These are phyloP conservation scores for Caranx ignobilis DNA, from an alignment of 2,113 vertebrate species.

Conservation along the genomic window DNA sequence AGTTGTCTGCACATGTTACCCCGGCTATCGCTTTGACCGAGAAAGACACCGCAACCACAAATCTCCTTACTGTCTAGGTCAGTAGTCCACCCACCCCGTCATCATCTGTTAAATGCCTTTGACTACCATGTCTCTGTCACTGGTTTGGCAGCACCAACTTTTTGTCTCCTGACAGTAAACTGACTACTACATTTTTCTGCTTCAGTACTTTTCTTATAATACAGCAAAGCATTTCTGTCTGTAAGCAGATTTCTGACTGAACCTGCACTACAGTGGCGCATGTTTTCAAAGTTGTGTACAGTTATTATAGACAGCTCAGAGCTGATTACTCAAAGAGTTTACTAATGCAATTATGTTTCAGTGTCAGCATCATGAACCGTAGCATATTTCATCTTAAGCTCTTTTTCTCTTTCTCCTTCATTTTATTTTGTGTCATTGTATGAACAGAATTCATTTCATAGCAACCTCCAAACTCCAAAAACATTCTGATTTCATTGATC, in stretches of 20 bases:
- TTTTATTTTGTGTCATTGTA: background rate
- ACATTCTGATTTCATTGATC: background rate
- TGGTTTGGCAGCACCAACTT: no score
- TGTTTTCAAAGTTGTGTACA: background rate
- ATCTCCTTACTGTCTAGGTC: constrained; percentile 86
- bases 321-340: background rate
- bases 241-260: background rate
- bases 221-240: background rate
- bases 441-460: background rate
- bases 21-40: constrained; percentile 84
- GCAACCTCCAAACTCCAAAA: background rate
- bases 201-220: background rate
- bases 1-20: constrained; percentile 85
- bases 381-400: background rate
- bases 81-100: constrained; percentile 38
- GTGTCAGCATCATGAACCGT: background rate
- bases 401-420: background rate
- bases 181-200: background rate
- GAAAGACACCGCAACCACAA: constrained; percentile 81
- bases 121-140: background rate
- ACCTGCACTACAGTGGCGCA: background rate
- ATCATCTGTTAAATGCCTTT: background rate
- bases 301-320: no score
- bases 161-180: background rate
- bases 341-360: background rate